Conservation (phyloP, 1,140 invertebrate genomes). For the Conus ventricosus region DNA sequence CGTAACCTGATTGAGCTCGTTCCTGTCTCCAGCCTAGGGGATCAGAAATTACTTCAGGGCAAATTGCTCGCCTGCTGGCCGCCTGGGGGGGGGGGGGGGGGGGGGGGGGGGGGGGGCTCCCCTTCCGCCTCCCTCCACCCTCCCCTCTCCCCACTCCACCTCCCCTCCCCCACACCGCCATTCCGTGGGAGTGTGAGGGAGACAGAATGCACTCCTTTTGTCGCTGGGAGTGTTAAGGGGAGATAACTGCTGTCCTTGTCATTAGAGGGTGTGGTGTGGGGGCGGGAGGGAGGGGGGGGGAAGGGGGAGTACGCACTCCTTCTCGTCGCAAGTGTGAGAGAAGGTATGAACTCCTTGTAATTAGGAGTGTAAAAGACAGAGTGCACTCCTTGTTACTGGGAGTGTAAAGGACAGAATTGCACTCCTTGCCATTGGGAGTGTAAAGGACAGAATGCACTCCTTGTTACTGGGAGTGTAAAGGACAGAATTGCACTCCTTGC, state of each 20-base stretch:
- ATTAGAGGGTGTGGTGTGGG: too few relatives aligned
- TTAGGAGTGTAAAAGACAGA: too few relatives aligned
- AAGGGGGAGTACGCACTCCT: not conserved
- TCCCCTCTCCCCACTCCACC: too few relatives aligned
- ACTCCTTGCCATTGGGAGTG: not conserved
- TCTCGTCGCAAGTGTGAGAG: too few relatives aligned
- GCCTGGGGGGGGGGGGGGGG: too few relatives aligned
- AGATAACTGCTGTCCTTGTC: too few relatives aligned
- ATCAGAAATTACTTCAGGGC: constrained; percentile 25
- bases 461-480: not conserved
- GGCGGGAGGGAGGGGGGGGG: not conserved
- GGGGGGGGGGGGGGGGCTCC: too few relatives aligned
- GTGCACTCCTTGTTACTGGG: too few relatives aligned
- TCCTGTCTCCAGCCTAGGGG: constrained; percentile 11
- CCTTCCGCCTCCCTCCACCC: too few relatives aligned
- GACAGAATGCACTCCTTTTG: not conserved
- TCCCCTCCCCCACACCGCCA: too few relatives aligned
- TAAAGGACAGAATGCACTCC: not conserved
- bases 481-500: not conserved
- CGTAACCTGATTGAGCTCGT: constrained; percentile 25
- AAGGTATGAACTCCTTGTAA: too few relatives aligned
- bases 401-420: not conserved
- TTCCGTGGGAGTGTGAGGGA: too few relatives aligned
- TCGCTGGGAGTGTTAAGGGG: not conserved
- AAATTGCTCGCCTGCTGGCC: constrained; percentile 3